Evolutionary conservation across 2,113 vertebrate genomes (phyloP).

Genomic region (Prunella himalayana): DNA sequence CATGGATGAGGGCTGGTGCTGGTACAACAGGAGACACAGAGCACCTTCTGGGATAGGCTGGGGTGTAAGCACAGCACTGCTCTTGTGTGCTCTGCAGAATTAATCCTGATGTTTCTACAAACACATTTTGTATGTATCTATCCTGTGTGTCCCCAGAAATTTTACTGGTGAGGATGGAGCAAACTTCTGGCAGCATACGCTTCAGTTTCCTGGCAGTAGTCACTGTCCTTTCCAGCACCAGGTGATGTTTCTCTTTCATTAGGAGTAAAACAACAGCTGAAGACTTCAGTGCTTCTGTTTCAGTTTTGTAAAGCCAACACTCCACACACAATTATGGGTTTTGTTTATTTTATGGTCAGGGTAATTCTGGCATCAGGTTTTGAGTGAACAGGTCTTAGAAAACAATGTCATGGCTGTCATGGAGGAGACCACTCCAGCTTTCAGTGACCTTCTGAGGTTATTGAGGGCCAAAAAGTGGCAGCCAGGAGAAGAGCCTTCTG

Average conservation of each 20-base stretch:
- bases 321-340: rapidly evolving
- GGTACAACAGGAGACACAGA: not conserved
- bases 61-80: not conserved
- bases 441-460: not conserved
- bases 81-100: not conserved
- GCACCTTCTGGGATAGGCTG: not conserved
- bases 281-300: not conserved
- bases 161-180: not conserved
- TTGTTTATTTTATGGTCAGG: not conserved
- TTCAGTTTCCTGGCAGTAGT: not conserved
- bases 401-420: not conserved
- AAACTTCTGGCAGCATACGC: not conserved
- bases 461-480: not conserved
- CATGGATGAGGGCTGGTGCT: not conserved
- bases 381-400: not conserved
- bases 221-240: not conserved
- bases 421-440: not conserved
- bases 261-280: not conserved
- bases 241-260: not conserved
- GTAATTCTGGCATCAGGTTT: not conserved
- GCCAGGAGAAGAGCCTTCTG: not conserved
- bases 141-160: not conserved
- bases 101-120: not conserved
- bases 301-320: not conserved
- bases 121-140: not conserved